Evolutionary conservation across 2,888 invertebrate species (phyloP), one percentile per base, ranked within the genome.

Genomic region (Cyaniris semiargus): DNA sequence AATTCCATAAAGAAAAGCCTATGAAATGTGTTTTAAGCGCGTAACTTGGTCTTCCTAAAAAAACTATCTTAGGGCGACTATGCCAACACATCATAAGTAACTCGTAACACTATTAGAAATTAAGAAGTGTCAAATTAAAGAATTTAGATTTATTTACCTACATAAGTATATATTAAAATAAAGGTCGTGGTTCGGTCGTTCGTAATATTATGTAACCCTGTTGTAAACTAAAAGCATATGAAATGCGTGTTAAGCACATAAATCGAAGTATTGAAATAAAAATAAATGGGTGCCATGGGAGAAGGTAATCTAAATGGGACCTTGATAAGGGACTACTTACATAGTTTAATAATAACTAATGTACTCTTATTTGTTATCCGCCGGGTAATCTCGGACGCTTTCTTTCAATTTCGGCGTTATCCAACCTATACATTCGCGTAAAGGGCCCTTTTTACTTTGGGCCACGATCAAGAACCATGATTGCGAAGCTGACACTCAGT

Each of bases 291-390:
- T 27, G 66, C 66, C 3, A 27, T 66, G 27, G 66, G 66, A 18
- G 4, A 66, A 6, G 27, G 15, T 31, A 31, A 66, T 66, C 15
- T 66, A 4, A 31, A 21, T 18, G 31, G 27, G 66, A 13, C 66
- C 66, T 66, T 66, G 27, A 27, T 31, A 66, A 31, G 66, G 27
- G 66, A 27, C 66, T 31, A 31, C 66, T 66, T 13, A 66, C 66
- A 66, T 66, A 66, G 31, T 66, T 66, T 66, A 27, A 66, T 31
- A 66, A 27, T 31, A 66, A 66, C 66, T 66, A 66, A 66, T 66
- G 66, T 27, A 27, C 18, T 31, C 27, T 66, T 31, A 18, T 31
- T 27, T 66, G 66, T 66, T 66, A 66, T 66, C 66, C 66, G 66
- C 15, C 66, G 6, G 66, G 21, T 66, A 66, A 66, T 66, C 27